phyloP scores from a whole-genome alignment of 2,888 invertebrate species.

The Pachymerium ferrugineum region DNA sequence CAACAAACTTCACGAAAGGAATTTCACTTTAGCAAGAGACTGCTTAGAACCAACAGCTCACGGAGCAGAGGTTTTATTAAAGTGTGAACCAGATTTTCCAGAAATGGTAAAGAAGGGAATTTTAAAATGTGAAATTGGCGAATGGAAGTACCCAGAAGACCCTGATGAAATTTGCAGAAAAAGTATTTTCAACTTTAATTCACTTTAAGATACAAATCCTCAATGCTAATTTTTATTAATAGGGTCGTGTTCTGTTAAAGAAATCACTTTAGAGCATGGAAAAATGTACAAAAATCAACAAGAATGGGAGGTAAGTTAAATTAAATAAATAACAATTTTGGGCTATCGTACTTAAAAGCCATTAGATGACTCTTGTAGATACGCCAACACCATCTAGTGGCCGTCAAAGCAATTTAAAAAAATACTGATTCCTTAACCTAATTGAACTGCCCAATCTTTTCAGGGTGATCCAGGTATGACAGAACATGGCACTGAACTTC shows the following conservation, averaged over 20 bases:
- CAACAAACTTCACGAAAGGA: neutral
- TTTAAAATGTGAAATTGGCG: neutral
- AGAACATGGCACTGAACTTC: neutral
- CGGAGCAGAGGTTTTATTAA: neutral
- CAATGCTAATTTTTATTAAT: neutral
- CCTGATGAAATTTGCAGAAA: neutral
- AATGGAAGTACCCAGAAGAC: conserved; percentile 5
- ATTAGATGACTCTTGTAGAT: too few species aligned
- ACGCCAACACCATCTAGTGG: too few species aligned
- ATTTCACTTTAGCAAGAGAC: neutral
- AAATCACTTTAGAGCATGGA: neutral
- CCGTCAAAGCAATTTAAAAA: too few species aligned
- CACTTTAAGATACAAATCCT: neutral
- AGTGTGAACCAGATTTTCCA: conserved; percentile 1
- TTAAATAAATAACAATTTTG: neutral
- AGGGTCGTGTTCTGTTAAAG: conserved; percentile 15
- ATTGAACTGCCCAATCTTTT: neutral
- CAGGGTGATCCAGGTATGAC: neutral
- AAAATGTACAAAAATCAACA: neutral
- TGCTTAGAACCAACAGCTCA: neutral
- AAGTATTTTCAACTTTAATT: neutral
- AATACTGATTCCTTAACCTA: too few species aligned
- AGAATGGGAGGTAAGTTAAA: neutral
- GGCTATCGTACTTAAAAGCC: too few species aligned
- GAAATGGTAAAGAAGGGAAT: neutral